phyloP scores from a whole-genome alignment of 2,113 vertebrate genomes.

The Isurus oxyrinchus region DNA sequence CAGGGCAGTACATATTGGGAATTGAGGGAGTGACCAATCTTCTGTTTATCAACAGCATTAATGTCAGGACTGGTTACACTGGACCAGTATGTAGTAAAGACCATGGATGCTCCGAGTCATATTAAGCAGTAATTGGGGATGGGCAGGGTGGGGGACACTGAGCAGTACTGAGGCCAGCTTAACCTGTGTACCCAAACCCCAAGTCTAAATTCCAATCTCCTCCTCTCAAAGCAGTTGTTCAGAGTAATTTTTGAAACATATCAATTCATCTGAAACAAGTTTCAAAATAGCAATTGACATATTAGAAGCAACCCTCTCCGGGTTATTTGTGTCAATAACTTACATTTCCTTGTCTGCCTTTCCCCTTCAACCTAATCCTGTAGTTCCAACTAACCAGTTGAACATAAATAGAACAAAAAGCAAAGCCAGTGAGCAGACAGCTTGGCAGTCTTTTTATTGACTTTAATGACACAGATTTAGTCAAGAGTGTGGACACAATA shows the following conservation, averaged over 20 bases:
- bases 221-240: not conserved
- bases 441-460: not conserved
- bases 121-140: not conserved
- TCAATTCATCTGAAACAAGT: not conserved
- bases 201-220: not conserved
- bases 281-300: not conserved
- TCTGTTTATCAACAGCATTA: not conserved
- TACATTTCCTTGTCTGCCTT: not conserved
- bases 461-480: not conserved
- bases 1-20: not conserved
- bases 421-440: not conserved
- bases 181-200: not conserved
- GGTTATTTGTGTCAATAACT: not conserved
- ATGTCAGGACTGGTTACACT: not conserved
- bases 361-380: not conserved
- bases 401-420: not conserved
- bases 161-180: not conserved
- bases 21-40: not conserved
- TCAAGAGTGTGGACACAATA: not conserved
- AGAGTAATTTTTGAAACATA: not conserved
- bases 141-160: not conserved
- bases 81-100: not conserved
- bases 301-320: not conserved
- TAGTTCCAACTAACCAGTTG: not conserved
- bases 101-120: not conserved